Percentiles rank a stretch among this genome's conserved stretches.
phyloP scores from a whole-genome alignment of 2,113 vertebrate genomes.

The Corythornis cristatus region DNA sequence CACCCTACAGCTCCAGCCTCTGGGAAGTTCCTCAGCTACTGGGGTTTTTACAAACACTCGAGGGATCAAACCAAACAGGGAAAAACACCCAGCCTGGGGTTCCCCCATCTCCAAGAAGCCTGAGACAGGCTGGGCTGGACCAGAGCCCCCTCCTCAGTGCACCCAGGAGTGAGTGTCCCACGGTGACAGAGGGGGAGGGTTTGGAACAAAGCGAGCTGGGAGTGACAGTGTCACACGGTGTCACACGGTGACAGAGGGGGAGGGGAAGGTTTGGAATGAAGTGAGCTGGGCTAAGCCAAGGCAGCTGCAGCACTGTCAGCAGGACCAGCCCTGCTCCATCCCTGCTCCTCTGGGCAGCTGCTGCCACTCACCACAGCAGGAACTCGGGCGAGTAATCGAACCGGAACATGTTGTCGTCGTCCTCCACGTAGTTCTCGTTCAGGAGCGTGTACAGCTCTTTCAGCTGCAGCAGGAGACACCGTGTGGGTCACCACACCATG shows the following conservation, averaged over 20 bases:
- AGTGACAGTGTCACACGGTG: too few relatives aligned
- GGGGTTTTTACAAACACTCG: neutral
- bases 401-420: slow-evolving; percentile 99
- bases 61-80: neutral
- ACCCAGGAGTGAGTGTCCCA: neutral
- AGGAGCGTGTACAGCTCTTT: slow-evolving; percentile 97
- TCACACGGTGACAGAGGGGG: neutral
- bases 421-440: slow-evolving; percentile 98
- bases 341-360: neutral
- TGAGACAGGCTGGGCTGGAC: neutral
- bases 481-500: neutral
- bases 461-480: slow-evolving; percentile 76
- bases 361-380: slow-evolving; percentile 89
- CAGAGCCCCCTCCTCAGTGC: neutral
- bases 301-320: neutral
- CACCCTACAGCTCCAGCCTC: neutral
- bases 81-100: neutral
- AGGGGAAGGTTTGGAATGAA: neutral
- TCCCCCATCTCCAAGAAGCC: neutral
- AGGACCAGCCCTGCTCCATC: neutral
- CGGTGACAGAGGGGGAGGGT: neutral
- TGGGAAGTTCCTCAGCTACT: neutral
- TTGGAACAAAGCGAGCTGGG: neutral
- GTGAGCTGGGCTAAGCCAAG: neutral
- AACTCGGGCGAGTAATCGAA: slow-evolving; percentile 99